Percentiles rank a stretch among this genome's conserved stretches.
Conservation (phyloP, 2,888 invertebrate species). For the Eucera pruinosa region DNA sequence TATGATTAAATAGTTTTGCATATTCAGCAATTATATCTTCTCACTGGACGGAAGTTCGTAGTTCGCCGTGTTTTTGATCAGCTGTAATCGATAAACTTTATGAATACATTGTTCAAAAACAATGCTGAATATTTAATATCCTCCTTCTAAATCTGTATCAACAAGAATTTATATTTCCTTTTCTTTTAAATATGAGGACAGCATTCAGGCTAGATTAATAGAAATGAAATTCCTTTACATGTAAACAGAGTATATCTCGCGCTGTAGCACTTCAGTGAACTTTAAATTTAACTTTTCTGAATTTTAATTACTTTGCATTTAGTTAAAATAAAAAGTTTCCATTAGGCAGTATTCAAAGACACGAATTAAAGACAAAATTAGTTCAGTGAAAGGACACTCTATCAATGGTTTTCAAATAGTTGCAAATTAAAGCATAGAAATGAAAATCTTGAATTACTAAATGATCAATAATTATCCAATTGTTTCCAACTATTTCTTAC, state of each 20-base stretch:
- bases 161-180: no score
- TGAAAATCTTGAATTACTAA: no score
- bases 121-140: not conserved
- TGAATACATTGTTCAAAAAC: not conserved
- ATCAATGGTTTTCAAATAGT: no score
- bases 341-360: not conserved
- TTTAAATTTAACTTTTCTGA: not conserved
- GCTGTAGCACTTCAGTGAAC: no score
- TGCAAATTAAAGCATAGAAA: not conserved
- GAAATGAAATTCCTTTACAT: no score
- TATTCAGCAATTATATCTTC: not conserved
- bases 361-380: not conserved
- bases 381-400: no score
- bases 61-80: not conserved
- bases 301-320: not conserved
- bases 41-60: not conserved
- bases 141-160: not conserved
- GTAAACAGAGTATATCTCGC: no score
- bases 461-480: no score
- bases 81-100: not conserved
- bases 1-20: conserved; percentile 3
- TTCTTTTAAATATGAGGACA: no score
- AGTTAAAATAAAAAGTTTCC: not conserved
- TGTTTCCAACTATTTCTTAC: no score
- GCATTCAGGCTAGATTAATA: no score